Evolutionary conservation across 2,888 invertebrate genomes (phyloP).

Genomic region (Ichneumoninae sp.): DNA sequence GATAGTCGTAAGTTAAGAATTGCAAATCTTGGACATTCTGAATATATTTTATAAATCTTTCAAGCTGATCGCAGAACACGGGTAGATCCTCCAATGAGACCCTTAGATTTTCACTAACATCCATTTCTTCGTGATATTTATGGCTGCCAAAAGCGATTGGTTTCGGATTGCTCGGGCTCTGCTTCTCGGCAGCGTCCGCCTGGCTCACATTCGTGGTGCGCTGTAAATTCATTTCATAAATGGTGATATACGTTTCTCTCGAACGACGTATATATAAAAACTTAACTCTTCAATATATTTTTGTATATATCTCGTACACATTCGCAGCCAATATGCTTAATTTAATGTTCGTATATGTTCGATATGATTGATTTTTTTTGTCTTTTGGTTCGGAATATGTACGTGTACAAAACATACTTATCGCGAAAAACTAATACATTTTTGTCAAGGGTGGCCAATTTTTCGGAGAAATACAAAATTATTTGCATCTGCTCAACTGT

Average conservation of each 20-base stretch:
- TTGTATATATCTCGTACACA: too few relatives aligned
- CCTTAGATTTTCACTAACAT: slow-evolving; percentile 50
- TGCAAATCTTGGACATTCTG: slow-evolving; percentile 71
- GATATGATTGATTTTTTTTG: too few relatives aligned
- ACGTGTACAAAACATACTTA: too few relatives aligned
- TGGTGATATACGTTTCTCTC: slow-evolving; percentile 13
- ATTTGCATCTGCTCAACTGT: too few relatives aligned
- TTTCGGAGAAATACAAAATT: too few relatives aligned
- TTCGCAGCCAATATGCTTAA: too few relatives aligned
- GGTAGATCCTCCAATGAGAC: slow-evolving; percentile 68
- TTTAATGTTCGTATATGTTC: too few relatives aligned
- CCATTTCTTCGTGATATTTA: slow-evolving; percentile 8
- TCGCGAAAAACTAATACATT: too few relatives aligned
- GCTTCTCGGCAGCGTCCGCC: slow-evolving; percentile 15
- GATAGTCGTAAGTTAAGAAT: slow-evolving; percentile 73
- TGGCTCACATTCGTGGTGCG: slow-evolving; percentile 20
- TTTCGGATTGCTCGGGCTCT: not conserved
- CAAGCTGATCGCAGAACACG: slow-evolving; percentile 73
- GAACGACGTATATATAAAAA: not conserved
- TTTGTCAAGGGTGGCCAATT: too few relatives aligned
- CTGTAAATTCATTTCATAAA: slow-evolving; percentile 33
- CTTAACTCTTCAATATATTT: not conserved
- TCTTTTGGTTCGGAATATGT: too few relatives aligned
- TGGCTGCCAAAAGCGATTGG: not conserved
- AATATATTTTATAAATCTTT: slow-evolving; percentile 74